phyloP scores from a whole-genome alignment of 2,113 vertebrate species.

The Tiliqua scincoides region DNA sequence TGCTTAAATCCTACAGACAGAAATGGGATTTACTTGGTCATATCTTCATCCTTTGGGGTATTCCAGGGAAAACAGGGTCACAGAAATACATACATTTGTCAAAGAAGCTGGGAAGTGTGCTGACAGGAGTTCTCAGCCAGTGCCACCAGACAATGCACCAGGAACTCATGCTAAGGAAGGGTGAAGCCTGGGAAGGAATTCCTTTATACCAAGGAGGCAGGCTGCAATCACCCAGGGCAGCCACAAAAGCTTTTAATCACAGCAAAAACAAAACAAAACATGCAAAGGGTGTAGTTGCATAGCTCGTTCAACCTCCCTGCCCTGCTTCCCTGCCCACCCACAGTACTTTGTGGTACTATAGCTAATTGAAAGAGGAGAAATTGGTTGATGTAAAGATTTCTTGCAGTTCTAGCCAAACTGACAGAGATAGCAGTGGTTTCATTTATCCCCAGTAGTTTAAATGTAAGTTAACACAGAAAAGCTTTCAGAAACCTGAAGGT shows the following conservation, averaged over 20 bases:
- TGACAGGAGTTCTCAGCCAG: neutral
- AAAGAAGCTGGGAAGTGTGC: neutral
- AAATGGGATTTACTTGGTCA: neutral
- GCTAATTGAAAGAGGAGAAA: constrained; percentile 11
- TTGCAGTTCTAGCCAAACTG: constrained; percentile 1
- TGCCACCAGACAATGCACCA: neutral
- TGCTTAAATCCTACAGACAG: neutral
- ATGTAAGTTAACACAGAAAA: neutral
- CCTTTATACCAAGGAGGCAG: neutral
- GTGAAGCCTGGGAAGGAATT: neutral
- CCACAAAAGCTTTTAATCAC: constrained; percentile 7
- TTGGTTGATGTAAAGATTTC: neutral
- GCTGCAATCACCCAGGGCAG: constrained; percentile 24
- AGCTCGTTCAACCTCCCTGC: constrained; percentile 10
- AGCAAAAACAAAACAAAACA: neutral
- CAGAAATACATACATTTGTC: neutral
- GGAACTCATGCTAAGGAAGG: constrained; percentile 4
- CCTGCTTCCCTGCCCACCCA: constrained; percentile 23
- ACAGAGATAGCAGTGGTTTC: neutral
- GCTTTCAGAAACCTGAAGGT: neutral
- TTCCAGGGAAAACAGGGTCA: neutral
- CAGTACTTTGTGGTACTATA: neutral
- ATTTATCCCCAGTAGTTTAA: neutral
- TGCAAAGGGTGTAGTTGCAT: constrained; percentile 1
- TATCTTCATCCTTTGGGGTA: neutral